These are phyloP conservation scores for Campoletis raptor DNA, from an alignment of 2,888 invertebrate genomes.

Conservation along the genomic window DNA sequence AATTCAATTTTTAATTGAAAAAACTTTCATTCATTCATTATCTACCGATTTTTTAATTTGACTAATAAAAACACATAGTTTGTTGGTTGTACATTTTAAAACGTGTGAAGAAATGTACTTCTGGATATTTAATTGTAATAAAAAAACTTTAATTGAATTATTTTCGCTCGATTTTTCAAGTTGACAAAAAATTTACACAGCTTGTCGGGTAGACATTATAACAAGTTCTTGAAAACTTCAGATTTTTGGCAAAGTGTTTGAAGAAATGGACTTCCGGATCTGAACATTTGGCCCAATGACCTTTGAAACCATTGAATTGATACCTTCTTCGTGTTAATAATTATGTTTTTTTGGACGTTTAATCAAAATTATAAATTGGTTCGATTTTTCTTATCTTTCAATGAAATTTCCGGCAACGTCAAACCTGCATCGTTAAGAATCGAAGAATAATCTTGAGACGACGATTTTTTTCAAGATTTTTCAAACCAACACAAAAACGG, in stretches of 20 bases:
- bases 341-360: neutral
- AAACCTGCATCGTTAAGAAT: neutral
- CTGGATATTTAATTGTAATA: neutral
- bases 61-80: neutral
- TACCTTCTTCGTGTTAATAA: neutral
- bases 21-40: neutral
- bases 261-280: neutral
- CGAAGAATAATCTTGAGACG: neutral
- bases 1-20: neutral
- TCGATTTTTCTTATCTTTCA: constrained; percentile 7
- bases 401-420: constrained; percentile 7
- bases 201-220: neutral
- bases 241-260: neutral
- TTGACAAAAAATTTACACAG: neutral
- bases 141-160: too few relatives aligned
- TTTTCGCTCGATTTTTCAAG: neutral
- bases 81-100: neutral
- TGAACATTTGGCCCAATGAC: neutral
- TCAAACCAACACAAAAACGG: neutral
- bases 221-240: neutral
- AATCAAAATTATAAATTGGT: neutral
- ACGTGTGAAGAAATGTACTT: neutral
- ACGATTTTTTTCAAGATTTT: neutral
- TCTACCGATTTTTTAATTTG: neutral
- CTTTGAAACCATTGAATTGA: neutral